Evolutionary conservation across 1,140 invertebrate genomes (phyloP), one percentile per base, ranked within the genome.

Genomic region (Achroia grisella): DNA sequence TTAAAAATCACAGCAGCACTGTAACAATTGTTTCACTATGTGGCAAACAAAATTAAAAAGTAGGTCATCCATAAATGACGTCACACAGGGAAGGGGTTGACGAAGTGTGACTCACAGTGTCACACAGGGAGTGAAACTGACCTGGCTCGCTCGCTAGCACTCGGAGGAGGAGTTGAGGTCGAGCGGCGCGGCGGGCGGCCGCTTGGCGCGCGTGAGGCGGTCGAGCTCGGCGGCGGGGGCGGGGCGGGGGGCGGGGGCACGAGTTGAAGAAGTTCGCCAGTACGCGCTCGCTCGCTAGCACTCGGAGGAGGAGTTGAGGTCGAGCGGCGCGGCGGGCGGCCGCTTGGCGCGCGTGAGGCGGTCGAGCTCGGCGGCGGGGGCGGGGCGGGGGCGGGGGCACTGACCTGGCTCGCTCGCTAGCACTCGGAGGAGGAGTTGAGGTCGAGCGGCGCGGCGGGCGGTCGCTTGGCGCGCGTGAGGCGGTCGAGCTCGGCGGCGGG

Each of bases 211-310:
- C 44, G 94, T 93, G 62, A 97, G 90, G 48, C 95, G 90, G 78
- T 98, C 96, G 11, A 97, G 87, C 85, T 97, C 95, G n/a, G 95
- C 95, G 13, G 93, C 95, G 14, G 95, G 95, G 77, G 97, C 95
- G 8, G 93, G 93, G 41, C 95, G 89, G 82, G 96, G 93, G 71
- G 85, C 62, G 67, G 92, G 93, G 52, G 79, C 72, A 49, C 81
- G 83, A 34, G 88, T 98, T 99, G 88, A 99, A 99, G 89, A 99
- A 99, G 84, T 96, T 98, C 5, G 97, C 97, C 51, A 99, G 85
- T 31, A 99, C 97, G n/a, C n/a, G n/a, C n/a, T n/a, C n/a, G n/a
- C 36, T 12, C 30, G 51, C 48, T 59, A 59, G 56, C 56, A 59
- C 28, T 82, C 77, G 35, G 66, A 68, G 10, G 60, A 62, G 29